phyloP scores from a whole-genome alignment of 2,888 invertebrate genomes.

The Criorhina ranunculi region DNA sequence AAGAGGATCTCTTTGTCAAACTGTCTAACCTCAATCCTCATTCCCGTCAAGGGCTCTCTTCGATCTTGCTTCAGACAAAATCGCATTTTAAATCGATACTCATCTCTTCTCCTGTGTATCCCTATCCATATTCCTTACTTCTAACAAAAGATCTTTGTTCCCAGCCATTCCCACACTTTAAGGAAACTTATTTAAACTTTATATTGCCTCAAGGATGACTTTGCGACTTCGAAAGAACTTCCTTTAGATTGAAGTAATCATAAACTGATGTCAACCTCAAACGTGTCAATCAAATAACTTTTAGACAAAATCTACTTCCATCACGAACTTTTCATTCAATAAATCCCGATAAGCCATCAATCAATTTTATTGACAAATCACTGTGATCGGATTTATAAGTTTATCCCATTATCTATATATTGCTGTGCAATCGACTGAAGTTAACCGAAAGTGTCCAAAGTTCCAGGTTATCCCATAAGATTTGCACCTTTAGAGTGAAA shows the following conservation, averaged over 20 bases:
- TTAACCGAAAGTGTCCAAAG: constrained; percentile 9
- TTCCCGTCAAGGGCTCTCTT: no score
- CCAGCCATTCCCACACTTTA: not conserved
- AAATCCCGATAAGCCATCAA: constrained; percentile 18
- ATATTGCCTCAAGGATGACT: not conserved
- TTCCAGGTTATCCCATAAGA: not conserved
- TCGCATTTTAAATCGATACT: no score
- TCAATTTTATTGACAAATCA: constrained; percentile 22
- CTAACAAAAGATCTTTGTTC: not conserved
- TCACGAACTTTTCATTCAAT: constrained; percentile 2
- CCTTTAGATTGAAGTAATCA: not conserved
- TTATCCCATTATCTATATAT: constrained; percentile 10
- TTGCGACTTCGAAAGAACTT: not conserved
- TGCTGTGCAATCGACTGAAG: constrained; percentile 4
- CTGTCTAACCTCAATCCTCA: no score
- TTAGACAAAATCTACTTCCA: not conserved
- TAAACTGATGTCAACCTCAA: constrained; percentile 3
- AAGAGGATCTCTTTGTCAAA: no score
- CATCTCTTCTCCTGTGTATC: no score
- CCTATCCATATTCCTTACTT: no score
- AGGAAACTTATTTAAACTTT: constrained; percentile 9
- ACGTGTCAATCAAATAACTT: not conserved
- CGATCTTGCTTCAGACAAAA: no score
- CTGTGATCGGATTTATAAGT: constrained; percentile 36
- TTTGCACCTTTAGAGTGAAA: not conserved